Conservation (phyloP, 2,888 invertebrate species). For the Epirrita christyi region DNA sequence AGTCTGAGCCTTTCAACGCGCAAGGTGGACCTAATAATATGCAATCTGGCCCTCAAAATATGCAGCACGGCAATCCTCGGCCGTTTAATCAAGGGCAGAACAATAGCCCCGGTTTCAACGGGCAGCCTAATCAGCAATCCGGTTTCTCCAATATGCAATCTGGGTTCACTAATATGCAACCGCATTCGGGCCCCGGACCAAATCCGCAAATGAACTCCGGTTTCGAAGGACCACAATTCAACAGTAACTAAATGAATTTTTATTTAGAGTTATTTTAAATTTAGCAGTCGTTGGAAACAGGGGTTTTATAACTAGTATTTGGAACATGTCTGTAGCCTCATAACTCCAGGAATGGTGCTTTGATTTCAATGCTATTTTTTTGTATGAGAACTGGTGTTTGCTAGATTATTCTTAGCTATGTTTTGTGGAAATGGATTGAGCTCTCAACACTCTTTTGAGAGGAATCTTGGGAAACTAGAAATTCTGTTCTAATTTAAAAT, state of each 20-base stretch:
- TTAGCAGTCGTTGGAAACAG: too few relatives aligned
- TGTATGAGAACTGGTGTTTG: too few relatives aligned
- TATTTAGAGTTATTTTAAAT: neutral
- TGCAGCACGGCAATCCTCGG: slow-evolving; percentile 1
- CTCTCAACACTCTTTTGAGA: too few relatives aligned
- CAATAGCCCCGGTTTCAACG: neutral
- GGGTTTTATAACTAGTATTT: too few relatives aligned
- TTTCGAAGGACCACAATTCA: slow-evolving; percentile 3
- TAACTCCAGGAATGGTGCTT: too few relatives aligned
- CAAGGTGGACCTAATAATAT: slow-evolving; percentile 5
- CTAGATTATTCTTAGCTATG: too few relatives aligned
- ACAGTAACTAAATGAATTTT: neutral
- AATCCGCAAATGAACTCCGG: slow-evolving; percentile 5
- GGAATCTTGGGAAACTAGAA: too few relatives aligned
- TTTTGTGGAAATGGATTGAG: too few relatives aligned
- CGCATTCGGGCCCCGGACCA: neutral
- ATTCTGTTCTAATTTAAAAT: too few relatives aligned
- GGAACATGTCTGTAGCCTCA: too few relatives aligned
- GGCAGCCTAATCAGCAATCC: slow-evolving; percentile 1
- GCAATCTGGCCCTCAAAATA: neutral
- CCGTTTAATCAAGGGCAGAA: neutral
- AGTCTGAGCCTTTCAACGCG: neutral
- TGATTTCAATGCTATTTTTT: too few relatives aligned
- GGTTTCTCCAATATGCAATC: slow-evolving; percentile 9
- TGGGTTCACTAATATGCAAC: slow-evolving; percentile 1